Conservation (phyloP, 2,797 vertebrate genomes). For the Parauchenoglanis punctatus region DNA sequence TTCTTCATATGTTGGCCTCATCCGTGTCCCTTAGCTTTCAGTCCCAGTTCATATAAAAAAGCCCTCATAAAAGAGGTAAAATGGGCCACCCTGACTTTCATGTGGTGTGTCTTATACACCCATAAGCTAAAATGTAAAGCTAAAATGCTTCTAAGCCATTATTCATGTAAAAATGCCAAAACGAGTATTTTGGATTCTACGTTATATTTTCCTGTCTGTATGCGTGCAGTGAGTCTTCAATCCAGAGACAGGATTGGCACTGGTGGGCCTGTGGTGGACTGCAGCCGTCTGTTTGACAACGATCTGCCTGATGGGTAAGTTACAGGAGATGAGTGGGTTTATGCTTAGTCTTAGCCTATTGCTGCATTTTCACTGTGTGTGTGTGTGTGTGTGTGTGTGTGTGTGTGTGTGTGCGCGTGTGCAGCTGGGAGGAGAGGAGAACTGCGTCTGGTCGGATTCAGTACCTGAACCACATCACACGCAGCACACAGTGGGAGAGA, state of each 20-base stretch:
- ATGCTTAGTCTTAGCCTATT: background rate
- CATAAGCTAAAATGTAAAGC: background rate
- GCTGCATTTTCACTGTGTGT: slow-evolving; percentile 26
- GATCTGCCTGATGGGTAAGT: slow-evolving; percentile 96
- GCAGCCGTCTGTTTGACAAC: slow-evolving; percentile 93
- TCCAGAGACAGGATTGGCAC: slow-evolving; percentile 92
- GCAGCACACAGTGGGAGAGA: slow-evolving; percentile 97
- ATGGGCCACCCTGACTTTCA: background rate
- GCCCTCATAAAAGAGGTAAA: background rate
- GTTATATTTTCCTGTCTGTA: slow-evolving; percentile 49
- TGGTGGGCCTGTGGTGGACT: slow-evolving; percentile 94
- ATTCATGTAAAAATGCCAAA: background rate
- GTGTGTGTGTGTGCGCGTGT: slow-evolving; percentile 68
- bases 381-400: slow-evolving; percentile 63
- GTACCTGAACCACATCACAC: slow-evolving; percentile 96
- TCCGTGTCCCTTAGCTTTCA: background rate
- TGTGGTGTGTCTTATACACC: background rate
- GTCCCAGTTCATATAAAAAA: background rate
- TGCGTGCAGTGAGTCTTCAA: slow-evolving; percentile 91
- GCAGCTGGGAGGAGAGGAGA: slow-evolving; percentile 95
- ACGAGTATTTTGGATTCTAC: background rate
- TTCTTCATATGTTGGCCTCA: background rate
- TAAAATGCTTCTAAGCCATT: background rate
- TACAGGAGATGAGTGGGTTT: background rate
- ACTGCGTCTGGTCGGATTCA: slow-evolving; percentile 96